Base-by-base conservation (phyloP, 2,888 invertebrate species). In the Dynastes maya region DNA sequence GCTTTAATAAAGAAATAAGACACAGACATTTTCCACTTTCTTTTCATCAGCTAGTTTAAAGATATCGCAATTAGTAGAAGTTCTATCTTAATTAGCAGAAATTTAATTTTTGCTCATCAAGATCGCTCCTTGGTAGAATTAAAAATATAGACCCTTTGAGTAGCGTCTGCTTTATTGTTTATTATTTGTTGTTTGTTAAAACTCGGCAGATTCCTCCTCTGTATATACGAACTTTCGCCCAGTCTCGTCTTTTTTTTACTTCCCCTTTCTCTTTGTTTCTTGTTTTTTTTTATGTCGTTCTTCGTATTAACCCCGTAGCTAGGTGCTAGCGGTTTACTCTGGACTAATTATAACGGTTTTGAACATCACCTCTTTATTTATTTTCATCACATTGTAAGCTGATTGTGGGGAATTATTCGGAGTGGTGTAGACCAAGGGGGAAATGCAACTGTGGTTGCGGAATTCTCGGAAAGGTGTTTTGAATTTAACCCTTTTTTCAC, bases 351-450 rank as follows among this genome's bases (percentile, higher is more conserved):
- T 77, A 58, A 58, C 53, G 70, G 77, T 77, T 77, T 68, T 58
- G 77, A 32, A 53, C 77, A 77, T 68, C 68, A 77, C 77, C 77
- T 70, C 68, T 77, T 77, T 68, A 71, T 77, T 77, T 68, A 77
- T 67, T 77, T 77, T 68, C 64, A 58, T 61, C 77, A 29, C 67
- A 68, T 37, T 32, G 55, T 77, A 77, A 77, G 77, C 77, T 77
- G 77, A 77, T 77, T 77, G 77, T 53, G 77, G 77, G 71, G 70
- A 71, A 55, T 71, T 71, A 71, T 51, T 9, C 13, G 16, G 55
- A 16, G 32, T n/a, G 40, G 40, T 27, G 53, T 1, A 16, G 58
- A 2, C 16, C 45, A 16, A 53, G 32, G 6, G 71, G 53, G n/a
- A 53, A 65, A 65, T n/a, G 40, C 16, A 65, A n/a, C 16, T 11